A percentile compares a stretch with the other conserved stretches of the same genome.
These are phyloP conservation scores for Trochalopteron elliotii DNA, from an alignment of 2,113 vertebrate genomes.

Conservation along the genomic window DNA sequence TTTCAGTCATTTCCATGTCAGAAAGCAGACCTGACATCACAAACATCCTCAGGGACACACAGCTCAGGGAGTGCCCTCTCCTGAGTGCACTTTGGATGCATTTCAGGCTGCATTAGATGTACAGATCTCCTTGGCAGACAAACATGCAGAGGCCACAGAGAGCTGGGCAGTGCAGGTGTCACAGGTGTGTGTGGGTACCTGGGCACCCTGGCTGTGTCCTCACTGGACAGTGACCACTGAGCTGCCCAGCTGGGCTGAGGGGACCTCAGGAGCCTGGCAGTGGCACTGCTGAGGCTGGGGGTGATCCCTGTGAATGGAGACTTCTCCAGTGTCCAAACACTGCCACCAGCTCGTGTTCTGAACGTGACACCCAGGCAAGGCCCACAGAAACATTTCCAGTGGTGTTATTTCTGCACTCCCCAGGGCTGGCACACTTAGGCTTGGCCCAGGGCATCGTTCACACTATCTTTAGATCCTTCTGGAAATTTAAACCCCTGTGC, in stretches of 20 bases:
- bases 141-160: rapidly evolving
- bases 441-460: background rate
- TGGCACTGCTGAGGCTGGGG: background rate
- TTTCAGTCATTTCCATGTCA: background rate
- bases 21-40: background rate
- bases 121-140: no score
- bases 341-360: rapidly evolving
- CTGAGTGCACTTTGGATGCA: rapidly evolving
- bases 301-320: background rate
- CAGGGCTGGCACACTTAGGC: rapidly evolving
- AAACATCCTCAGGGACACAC: rapidly evolving
- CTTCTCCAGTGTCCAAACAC: background rate
- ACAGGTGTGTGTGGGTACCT: no score
- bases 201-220: background rate
- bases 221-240: background rate
- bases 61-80: background rate
- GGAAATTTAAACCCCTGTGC: background rate
- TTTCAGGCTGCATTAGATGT: background rate
- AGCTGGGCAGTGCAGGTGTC: background rate
- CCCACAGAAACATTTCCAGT: rapidly evolving
- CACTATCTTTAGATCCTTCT: background rate
- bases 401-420: background rate
- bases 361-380: rapidly evolving
- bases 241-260: background rate
- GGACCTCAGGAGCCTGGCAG: background rate